Evolutionary conservation across 2,113 vertebrate genomes (phyloP).

Genomic region (Herpailurus yagouaroundi): DNA sequence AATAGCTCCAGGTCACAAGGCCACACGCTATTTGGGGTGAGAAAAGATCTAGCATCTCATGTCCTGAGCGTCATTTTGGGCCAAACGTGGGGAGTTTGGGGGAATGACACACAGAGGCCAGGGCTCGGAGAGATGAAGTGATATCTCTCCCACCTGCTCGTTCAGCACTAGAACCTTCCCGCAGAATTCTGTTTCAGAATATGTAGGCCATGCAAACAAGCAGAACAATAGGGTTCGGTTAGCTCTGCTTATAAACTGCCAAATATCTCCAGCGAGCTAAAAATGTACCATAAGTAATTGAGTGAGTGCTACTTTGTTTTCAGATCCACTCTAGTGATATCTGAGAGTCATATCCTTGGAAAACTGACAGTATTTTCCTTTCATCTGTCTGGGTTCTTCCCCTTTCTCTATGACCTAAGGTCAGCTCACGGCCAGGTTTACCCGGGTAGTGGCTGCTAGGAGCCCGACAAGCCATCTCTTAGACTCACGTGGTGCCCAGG

Average conservation of each 20-base stretch:
- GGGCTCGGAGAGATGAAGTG: neutral
- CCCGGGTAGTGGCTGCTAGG: too few species aligned
- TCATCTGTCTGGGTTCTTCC: neutral
- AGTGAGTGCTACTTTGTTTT: neutral
- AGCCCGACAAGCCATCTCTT: neutral
- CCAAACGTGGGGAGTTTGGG: too few species aligned
- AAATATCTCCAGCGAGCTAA: neutral
- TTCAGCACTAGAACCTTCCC: neutral
- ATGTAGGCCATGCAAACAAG: neutral
- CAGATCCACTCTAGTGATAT: neutral
- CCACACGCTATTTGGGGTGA: neutral
- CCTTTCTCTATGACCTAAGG: neutral
- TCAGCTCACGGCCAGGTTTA: rapidly evolving
- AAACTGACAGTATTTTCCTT: neutral
- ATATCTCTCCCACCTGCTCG: rapidly evolving
- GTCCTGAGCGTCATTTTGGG: neutral
- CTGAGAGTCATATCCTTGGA: neutral
- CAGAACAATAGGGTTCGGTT: neutral
- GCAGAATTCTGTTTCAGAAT: constrained; percentile 29
- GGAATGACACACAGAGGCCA: neutral
- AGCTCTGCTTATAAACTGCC: neutral
- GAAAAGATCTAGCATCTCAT: neutral
- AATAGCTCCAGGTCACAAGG: neutral
- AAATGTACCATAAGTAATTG: neutral
- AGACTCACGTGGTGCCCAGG: neutral